Evolutionary conservation across 2,797 vertebrate genomes (phyloP), one percentile per base, ranked within the genome.

Genomic region (Apogon hyalosoma): DNA sequence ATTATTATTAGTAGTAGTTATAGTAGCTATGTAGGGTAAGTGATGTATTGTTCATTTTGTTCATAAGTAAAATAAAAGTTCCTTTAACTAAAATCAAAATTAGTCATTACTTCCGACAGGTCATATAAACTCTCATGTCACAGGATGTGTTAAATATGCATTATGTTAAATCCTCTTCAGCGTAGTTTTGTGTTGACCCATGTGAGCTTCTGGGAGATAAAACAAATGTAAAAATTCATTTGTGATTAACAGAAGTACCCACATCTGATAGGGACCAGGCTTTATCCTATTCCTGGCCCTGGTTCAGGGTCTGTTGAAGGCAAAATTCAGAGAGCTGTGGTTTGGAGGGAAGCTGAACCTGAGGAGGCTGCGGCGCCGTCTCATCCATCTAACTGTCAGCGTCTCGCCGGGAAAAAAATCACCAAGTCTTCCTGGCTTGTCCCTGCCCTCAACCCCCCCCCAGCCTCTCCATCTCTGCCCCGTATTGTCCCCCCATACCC

Each of bases 371-470:
- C 24, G 0, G 65, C 63, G 50, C 62, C 39, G 5, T 51, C 47
- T 74, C 82, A 88, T 90, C 82, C 69, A 71, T 89, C 83, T 80
- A 64, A 39, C 77, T 89, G 87, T 82, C 82, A 81, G 50, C 53
- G 19, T 56, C 83, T 73, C 80, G 56, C 64, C 72, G 46, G 83
- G 79, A 45, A 51, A 73, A 84, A 77, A 82, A 24, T 63, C 77
- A 72, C 49, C 56, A 52, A 31, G 62, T 63, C 62, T 55, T 71
- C 53, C 56, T n/a, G 18, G 41, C 19, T 36, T 33, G 47, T 53
- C 60, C 28, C 19, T 21, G 28, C 28, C 51, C 50, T 43, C 57
- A 0, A 24, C 45, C 55, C 49, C 42, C 33, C 6, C 14, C 10
- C 46, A 14, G 18, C 4, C 18, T 28, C 50, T 62, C 57, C 40